A percentile compares a stretch with the other conserved stretches of the same genome.
phyloP scores from a whole-genome alignment of 2,888 invertebrate species.

The Platycnemis pennipes region DNA sequence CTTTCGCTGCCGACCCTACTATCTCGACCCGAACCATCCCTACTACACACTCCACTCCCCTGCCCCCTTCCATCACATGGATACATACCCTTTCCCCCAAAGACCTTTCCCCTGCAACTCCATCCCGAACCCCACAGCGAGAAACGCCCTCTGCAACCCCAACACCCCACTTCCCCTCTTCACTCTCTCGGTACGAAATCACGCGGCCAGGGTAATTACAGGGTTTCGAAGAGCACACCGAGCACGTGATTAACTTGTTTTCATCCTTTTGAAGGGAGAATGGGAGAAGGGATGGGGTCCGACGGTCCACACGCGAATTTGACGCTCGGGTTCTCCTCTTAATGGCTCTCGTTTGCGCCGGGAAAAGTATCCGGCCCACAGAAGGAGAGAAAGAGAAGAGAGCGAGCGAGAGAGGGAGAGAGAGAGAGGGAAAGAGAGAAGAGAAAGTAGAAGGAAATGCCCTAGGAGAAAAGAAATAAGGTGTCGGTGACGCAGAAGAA shows the following conservation, averaged over 20 bases:
- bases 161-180: not conserved
- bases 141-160: not conserved
- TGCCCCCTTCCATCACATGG: not conserved
- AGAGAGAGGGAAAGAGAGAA: too few relatives aligned
- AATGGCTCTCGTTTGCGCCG: not conserved
- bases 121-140: not conserved
- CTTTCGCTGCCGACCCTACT: not conserved
- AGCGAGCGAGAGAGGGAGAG: not conserved
- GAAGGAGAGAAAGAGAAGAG: not conserved
- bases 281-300: not conserved
- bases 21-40: not conserved
- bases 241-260: conserved; percentile 39
- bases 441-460: not conserved
- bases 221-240: conserved; percentile 26
- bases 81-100: not conserved
- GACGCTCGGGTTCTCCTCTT: conserved; percentile 1
- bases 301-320: conserved; percentile 16
- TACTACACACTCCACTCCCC: not conserved
- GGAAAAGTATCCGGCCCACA: not conserved
- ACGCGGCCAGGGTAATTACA: conserved; percentile 30
- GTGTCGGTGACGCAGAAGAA: not conserved
- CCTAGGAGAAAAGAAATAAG: not conserved
- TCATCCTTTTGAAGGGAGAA: conserved; percentile 10
- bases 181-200: conserved; percentile 12
- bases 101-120: not conserved